Conservation (phyloP, 2,888 invertebrate species). For the Theodoxus fluviatilis region DNA sequence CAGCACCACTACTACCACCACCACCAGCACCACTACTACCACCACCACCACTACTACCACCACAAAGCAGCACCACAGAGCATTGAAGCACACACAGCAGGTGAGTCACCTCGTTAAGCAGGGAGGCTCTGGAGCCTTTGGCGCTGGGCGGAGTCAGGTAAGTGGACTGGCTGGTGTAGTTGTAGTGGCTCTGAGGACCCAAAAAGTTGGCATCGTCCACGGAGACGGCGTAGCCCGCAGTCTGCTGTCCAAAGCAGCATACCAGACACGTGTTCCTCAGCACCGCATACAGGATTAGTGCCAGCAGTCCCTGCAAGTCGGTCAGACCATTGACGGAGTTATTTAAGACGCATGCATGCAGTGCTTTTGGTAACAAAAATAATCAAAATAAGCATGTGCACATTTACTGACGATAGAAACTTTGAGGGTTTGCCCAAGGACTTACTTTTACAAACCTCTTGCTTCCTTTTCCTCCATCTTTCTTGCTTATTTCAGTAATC, state of each 20-base stretch:
- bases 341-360: not conserved
- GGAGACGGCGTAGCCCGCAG: constrained; percentile 44
- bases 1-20: too few relatives aligned
- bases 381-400: too few relatives aligned
- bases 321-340: not conserved
- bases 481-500: not conserved
- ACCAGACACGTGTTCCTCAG: constrained; percentile 55
- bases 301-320: constrained; percentile 50
- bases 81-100: not conserved
- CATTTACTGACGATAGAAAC: not conserved
- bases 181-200: constrained; percentile 31
- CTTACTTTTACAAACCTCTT: not conserved
- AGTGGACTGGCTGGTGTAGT: constrained; percentile 32
- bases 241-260: constrained; percentile 45
- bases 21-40: too few relatives aligned
- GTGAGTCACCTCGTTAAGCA: constrained; percentile 52
- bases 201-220: constrained; percentile 31
- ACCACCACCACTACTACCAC: too few relatives aligned
- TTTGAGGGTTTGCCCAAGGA: not conserved
- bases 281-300: constrained; percentile 49
- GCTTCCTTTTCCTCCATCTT: not conserved
- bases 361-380: not conserved
- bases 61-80: too few relatives aligned
- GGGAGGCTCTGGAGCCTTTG: constrained; percentile 53
- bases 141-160: constrained; percentile 43